phyloP scores from a whole-genome alignment of 2,888 invertebrate genomes.

The Sarcophaga rosellei region DNA sequence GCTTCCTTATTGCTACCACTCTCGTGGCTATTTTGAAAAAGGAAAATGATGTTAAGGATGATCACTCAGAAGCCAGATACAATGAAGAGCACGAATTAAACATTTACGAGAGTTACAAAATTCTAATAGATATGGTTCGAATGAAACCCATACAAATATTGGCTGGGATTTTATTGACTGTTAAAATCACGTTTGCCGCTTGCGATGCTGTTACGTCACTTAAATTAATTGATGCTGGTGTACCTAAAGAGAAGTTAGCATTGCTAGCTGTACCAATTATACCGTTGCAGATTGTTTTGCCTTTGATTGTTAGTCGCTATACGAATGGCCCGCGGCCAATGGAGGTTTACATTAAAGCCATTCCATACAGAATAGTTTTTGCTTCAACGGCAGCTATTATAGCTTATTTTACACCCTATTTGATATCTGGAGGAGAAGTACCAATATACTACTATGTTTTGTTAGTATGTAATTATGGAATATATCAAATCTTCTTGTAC shows the following conservation, averaged over 20 bases:
- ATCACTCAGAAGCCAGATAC: slow-evolving; percentile 75
- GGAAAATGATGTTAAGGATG: slow-evolving; percentile 84
- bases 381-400: slow-evolving; percentile 91
- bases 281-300: slow-evolving; percentile 96
- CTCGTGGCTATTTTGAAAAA: slow-evolving; percentile 93
- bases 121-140: slow-evolving; percentile 91
- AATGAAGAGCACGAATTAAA: slow-evolving; percentile 80
- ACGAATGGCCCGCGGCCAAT: slow-evolving; percentile 95
- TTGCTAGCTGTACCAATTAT: slow-evolving; percentile 95
- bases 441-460: slow-evolving; percentile 90
- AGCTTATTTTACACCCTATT: slow-evolving; percentile 91
- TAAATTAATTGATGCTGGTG: slow-evolving; percentile 97
- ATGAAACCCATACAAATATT: slow-evolving; percentile 91
- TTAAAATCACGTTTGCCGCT: slow-evolving; percentile 96
- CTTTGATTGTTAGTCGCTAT: slow-evolving; percentile 88
- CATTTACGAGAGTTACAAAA: slow-evolving; percentile 89
- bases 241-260: slow-evolving; percentile 97
- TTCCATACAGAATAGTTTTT: slow-evolving; percentile 92
- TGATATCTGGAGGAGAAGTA: slow-evolving; percentile 84
- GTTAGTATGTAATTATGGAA: slow-evolving; percentile 89
- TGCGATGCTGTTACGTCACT: slow-evolving; percentile 97
- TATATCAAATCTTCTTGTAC: slow-evolving; percentile 97
- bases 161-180: slow-evolving; percentile 91
- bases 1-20: slow-evolving; percentile 95
- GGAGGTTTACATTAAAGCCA: slow-evolving; percentile 92